phyloP scores from a whole-genome alignment of 2,113 vertebrate genomes.

The Neotragus pygmaeus region DNA sequence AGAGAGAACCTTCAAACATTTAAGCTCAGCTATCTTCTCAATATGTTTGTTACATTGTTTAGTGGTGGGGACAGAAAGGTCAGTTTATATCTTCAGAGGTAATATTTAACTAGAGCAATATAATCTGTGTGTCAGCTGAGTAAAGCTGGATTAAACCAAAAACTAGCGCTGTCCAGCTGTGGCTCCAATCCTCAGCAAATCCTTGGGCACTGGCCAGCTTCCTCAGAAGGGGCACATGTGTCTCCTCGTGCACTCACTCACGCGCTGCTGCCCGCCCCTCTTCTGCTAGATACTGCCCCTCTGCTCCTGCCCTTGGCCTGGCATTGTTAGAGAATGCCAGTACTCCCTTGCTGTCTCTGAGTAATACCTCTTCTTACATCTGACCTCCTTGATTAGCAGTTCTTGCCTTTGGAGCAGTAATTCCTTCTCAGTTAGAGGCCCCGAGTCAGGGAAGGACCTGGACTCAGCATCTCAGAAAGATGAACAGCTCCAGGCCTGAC shows the following conservation, averaged over 20 bases:
- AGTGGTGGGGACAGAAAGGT: neutral
- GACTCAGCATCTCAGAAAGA: neutral
- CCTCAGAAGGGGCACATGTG: fast-evolving
- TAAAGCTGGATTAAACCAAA: neutral
- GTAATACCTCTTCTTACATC: fast-evolving
- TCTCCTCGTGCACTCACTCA: neutral
- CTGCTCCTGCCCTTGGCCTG: fast-evolving
- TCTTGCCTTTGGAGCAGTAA: neutral
- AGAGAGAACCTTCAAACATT: neutral
- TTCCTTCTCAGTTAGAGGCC: neutral
- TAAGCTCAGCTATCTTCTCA: neutral
- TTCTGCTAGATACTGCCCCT: fast-evolving
- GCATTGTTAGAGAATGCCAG: neutral
- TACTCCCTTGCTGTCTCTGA: neutral
- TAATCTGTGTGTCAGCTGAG: neutral
- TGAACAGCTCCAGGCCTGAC: neutral
- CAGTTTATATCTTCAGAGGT: neutral
- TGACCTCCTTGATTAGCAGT: neutral
- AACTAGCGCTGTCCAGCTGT: neutral
- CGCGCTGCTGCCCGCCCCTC: no score
- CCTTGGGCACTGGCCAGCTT: neutral
- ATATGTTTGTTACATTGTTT: neutral
- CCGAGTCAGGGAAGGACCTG: neutral
- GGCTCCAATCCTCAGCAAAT: neutral
- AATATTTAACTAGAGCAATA: neutral